Percentiles rank a stretch among this genome's conserved stretches.
phyloP scores from a whole-genome alignment of 2,113 vertebrate genomes.

The Notiomystis cincta region DNA sequence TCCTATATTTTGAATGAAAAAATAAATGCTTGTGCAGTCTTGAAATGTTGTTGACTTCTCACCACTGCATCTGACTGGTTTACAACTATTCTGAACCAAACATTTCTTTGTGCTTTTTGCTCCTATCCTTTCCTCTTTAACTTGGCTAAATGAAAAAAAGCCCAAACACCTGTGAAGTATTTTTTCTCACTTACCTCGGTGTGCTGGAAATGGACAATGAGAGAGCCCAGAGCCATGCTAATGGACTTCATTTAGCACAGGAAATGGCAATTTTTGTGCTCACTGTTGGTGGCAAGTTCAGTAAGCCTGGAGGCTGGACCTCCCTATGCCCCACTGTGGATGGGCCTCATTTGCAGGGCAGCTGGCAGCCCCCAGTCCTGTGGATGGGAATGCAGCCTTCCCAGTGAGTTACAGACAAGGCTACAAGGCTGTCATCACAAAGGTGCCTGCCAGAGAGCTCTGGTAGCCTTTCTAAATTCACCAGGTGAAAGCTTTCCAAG shows the following conservation, averaged over 20 bases:
- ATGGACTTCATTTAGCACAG: not conserved
- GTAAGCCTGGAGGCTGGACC: not conserved
- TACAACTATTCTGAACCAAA: not conserved
- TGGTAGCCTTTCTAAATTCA: not conserved
- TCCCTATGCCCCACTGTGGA: rapidly evolving
- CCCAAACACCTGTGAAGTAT: not conserved
- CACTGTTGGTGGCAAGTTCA: not conserved
- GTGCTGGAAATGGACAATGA: not conserved
- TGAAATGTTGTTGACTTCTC: not conserved
- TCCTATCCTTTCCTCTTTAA: not conserved
- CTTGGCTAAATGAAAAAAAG: not conserved
- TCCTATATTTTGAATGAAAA: not conserved
- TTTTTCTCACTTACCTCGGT: not conserved
- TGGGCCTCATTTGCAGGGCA: not conserved
- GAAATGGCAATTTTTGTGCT: not conserved
- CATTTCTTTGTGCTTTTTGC: not conserved
- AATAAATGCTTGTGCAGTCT: not conserved
- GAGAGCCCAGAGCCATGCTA: not conserved
- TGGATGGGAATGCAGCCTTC: not conserved
- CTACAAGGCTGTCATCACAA: not conserved
- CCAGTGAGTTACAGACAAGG: not conserved
- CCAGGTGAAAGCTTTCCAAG: not conserved
- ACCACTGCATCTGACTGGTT: not conserved
- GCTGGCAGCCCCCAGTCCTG: not conserved
- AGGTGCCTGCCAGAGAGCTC: not conserved